phyloP scores from a whole-genome alignment of 2,113 vertebrate genomes.

The Herpetotheres cachinnans region DNA sequence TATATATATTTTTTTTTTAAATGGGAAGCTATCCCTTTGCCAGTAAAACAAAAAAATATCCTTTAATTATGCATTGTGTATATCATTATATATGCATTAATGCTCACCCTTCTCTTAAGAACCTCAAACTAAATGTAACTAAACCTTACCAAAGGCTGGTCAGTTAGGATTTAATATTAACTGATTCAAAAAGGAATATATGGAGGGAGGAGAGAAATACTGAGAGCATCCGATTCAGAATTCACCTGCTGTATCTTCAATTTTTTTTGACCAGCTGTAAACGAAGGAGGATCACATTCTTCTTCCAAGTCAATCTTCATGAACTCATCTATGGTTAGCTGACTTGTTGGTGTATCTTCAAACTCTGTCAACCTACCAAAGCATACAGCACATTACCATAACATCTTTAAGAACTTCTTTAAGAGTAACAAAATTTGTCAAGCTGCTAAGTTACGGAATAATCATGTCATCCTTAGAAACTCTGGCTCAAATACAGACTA shows the following conservation, averaged over 20 bases:
- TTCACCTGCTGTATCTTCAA: constrained; percentile 82
- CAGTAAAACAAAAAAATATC: not conserved
- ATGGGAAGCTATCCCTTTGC: not conserved
- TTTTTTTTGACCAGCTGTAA: constrained; percentile 85
- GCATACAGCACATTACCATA: not conserved
- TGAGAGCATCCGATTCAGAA: not conserved
- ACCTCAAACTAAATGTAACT: not conserved
- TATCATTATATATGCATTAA: not conserved
- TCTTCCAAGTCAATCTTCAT: constrained; percentile 91
- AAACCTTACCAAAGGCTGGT: not conserved
- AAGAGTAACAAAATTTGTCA: not conserved
- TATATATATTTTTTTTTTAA: not conserved
- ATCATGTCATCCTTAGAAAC: not conserved
- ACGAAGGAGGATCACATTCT: constrained; percentile 95
- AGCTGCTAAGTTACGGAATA: not conserved
- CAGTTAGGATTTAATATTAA: not conserved
- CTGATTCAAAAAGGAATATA: not conserved
- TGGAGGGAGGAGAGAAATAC: not conserved
- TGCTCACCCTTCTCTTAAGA: not conserved
- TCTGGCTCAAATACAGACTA: not conserved
- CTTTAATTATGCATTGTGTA: not conserved
- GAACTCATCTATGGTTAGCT: constrained; percentile 95
- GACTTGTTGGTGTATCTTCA: constrained; percentile 93
- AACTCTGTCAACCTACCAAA: constrained; percentile 88
- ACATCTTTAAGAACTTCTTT: not conserved